Percentiles rank a stretch among this genome's conserved stretches.
These are phyloP conservation scores for Tetanocera ferruginea DNA, from an alignment of 2,888 invertebrate species.

Conservation along the genomic window DNA sequence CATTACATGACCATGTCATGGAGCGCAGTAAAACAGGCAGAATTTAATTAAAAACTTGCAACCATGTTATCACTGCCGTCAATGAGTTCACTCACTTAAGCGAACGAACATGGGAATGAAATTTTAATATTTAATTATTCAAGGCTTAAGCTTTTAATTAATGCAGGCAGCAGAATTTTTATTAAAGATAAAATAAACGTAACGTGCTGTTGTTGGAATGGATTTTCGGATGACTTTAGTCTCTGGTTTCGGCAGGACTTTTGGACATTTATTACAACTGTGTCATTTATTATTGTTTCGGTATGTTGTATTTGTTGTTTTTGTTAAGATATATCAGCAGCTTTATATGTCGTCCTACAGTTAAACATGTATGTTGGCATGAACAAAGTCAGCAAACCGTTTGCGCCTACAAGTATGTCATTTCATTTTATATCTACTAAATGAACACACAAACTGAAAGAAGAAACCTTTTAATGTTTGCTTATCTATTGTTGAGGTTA, in stretches of 20 bases:
- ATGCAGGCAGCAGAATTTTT: no score
- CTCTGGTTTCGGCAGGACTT: background rate
- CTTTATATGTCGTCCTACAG: background rate
- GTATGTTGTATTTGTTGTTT: background rate
- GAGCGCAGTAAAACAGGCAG: no score
- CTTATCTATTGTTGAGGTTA: background rate
- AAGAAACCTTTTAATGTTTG: background rate
- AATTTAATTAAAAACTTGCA: no score
- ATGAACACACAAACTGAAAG: background rate
- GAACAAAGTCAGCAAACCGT: background rate
- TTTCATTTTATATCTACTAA: background rate
- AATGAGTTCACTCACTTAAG: no score
- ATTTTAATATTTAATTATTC: no score
- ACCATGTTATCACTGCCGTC: no score
- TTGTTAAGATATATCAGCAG: background rate
- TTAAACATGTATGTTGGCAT: background rate
- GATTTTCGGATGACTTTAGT: no score
- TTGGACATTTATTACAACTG: background rate
- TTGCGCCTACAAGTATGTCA: background rate
- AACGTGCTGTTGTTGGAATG: no score
- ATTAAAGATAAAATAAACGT: no score
- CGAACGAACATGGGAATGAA: no score
- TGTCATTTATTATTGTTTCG: background rate
- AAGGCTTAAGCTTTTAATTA: no score
- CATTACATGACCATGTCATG: no score